Conservation (phyloP, 2,797 vertebrate species). For the Phataginus tricuspis region DNA sequence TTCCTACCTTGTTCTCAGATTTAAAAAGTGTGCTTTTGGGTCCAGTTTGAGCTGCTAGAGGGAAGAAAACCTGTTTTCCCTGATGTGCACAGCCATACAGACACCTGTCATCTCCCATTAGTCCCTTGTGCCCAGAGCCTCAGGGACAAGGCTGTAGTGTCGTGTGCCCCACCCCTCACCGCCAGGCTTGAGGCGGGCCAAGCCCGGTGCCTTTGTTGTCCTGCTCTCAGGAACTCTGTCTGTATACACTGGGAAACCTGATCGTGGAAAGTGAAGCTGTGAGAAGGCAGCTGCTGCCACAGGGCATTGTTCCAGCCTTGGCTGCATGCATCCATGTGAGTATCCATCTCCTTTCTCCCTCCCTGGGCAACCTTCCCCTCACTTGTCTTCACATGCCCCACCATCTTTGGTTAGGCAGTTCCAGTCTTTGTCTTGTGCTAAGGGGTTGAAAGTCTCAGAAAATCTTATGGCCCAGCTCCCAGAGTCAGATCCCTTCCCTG, state of each 20-base stretch:
- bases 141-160: not conserved
- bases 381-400: not conserved
- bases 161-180: not conserved
- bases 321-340: constrained; percentile 92
- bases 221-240: constrained; percentile 92
- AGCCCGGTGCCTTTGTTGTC: constrained; percentile 17
- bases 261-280: constrained; percentile 91
- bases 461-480: not conserved
- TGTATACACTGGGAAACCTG: constrained; percentile 96
- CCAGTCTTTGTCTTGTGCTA: not conserved
- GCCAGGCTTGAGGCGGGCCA: not conserved
- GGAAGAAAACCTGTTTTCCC: not conserved
- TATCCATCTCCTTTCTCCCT: not conserved
- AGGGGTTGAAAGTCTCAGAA: constrained; percentile 1
- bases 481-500: constrained; percentile 49
- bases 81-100: not conserved
- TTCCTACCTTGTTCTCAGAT: constrained; percentile 26
- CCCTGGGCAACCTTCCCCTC: not conserved
- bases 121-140: not conserved
- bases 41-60: constrained; percentile 39
- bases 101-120: not conserved
- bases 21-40: constrained; percentile 13
- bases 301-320: constrained; percentile 94
- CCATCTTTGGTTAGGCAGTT: not conserved
- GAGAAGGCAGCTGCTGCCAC: constrained; percentile 92